Evolutionary conservation across 2,888 invertebrate species (phyloP).

Genomic region (Ochropleura leucogaster): DNA sequence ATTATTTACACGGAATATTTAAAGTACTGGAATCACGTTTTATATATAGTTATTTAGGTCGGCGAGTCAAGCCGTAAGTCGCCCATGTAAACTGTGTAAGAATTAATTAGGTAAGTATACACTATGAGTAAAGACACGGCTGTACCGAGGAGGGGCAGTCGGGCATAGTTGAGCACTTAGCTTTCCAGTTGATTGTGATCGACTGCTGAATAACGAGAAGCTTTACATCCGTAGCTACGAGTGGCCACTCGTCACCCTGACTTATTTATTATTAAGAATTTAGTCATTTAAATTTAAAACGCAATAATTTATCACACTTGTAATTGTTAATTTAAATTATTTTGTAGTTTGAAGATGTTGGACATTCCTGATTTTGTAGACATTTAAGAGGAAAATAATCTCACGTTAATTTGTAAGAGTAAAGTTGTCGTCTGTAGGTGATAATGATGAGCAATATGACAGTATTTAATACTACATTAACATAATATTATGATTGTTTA

Average conservation of each 20-base stretch:
- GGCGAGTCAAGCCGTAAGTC: conserved; percentile 37
- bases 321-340: conserved; percentile 54
- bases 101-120: conserved; percentile 51
- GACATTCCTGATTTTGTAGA: conserved; percentile 63
- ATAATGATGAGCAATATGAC: conserved; percentile 83
- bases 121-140: conserved; percentile 40
- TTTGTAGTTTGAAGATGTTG: conserved; percentile 59
- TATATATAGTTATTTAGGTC: conserved; percentile 57
- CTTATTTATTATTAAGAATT: conserved; percentile 41
- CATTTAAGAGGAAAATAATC: conserved; percentile 51
- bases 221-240: conserved; percentile 42
- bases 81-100: conserved; percentile 55
- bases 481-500: conserved; percentile 64
- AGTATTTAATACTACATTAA: conserved; percentile 75
- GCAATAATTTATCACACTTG: conserved; percentile 56
- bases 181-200: conserved; percentile 36
- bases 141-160: conserved; percentile 28
- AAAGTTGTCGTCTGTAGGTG: conserved; percentile 71
- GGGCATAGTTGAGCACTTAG: conserved; percentile 59
- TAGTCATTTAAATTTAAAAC: conserved; percentile 22
- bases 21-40: conserved; percentile 64
- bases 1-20: conserved; percentile 73
- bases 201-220: conserved; percentile 31
- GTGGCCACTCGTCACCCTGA: conserved; percentile 31
- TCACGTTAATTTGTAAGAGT: conserved; percentile 62